phyloP scores from a whole-genome alignment of 2,113 vertebrate species.

The Aphyosemion australe region DNA sequence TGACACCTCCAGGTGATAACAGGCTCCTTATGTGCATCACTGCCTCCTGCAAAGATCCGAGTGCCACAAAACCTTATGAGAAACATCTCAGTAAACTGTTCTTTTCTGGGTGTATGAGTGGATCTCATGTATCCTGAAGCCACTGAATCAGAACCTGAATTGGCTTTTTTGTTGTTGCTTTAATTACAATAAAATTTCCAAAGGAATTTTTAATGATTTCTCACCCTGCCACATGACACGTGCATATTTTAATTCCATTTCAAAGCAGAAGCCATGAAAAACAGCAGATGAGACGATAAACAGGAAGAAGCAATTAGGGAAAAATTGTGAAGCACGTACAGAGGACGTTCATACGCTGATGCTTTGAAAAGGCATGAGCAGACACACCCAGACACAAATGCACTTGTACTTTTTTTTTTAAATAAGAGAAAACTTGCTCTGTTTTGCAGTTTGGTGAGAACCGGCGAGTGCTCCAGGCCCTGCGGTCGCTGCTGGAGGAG shows the following conservation, averaged over 20 bases:
- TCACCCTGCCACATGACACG: neutral
- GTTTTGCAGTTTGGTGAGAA: constrained; percentile 84
- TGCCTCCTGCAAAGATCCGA: constrained; percentile 24
- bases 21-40: constrained; percentile 5
- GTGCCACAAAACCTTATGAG: constrained; percentile 5
- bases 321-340: too few relatives aligned
- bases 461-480: constrained; percentile 83
- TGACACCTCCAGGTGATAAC: constrained; percentile 25
- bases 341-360: too few relatives aligned
- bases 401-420: too few relatives aligned
- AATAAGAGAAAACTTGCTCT: too few relatives aligned
- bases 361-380: too few relatives aligned
- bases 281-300: neutral
- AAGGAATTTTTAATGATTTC: neutral
- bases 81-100: constrained; percentile 5
- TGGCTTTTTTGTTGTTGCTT: too few relatives aligned
- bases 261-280: neutral
- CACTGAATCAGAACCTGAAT: neutral
- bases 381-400: too few relatives aligned
- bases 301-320: neutral
- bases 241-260: neutral
- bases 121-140: constrained; percentile 1
- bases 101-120: too few relatives aligned
- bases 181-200: neutral
- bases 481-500: constrained; percentile 90